Percentiles rank a stretch among this genome's conserved stretches.
These are phyloP conservation scores for Hemiscyllium ocellatum DNA, from an alignment of 2,113 vertebrate species.

Conservation along the genomic window DNA sequence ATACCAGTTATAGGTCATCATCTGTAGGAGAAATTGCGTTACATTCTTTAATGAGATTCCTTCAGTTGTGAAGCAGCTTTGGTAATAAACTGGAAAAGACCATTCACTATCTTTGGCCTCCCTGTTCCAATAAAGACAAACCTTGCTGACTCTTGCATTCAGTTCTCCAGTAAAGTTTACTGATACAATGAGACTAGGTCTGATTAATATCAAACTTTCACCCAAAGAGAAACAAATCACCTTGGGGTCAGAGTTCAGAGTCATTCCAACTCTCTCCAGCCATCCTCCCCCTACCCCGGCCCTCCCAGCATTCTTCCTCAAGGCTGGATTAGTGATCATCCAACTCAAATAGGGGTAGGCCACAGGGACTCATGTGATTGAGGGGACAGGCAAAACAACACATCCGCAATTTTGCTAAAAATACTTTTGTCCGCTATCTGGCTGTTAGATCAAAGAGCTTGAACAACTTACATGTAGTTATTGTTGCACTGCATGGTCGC, in stretches of 20 bases:
- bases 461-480: background rate
- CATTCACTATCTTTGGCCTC: background rate
- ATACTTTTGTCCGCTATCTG: background rate
- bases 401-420: background rate
- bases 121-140: background rate
- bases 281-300: background rate
- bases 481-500: background rate
- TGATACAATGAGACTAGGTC: background rate
- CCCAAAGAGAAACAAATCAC: background rate
- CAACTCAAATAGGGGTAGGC: background rate
- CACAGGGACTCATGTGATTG: too few relatives aligned
- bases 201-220: background rate
- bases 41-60: background rate
- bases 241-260: background rate
- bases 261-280: background rate
- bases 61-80: background rate
- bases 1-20: constrained; percentile 97
- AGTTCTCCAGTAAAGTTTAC: background rate
- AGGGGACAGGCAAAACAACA: too few relatives aligned
- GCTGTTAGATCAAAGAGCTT: background rate
- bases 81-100: background rate
- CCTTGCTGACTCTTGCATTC: background rate
- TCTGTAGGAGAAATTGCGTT: constrained; percentile 53
- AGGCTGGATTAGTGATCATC: background rate
- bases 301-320: background rate